Conservation (phyloP, 2,797 vertebrate genomes). For the Acanthis flammea region DNA sequence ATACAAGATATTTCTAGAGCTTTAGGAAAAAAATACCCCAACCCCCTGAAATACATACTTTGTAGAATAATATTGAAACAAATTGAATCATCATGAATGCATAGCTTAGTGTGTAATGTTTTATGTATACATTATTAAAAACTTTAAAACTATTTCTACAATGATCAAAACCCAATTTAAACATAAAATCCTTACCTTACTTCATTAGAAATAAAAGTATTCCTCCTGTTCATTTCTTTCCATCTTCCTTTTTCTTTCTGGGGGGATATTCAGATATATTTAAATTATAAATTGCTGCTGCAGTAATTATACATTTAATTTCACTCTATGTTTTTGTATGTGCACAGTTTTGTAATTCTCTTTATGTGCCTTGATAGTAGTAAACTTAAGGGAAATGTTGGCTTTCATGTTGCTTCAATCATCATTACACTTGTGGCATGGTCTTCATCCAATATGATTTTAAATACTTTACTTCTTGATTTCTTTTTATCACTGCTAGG, state of each 20-base stretch:
- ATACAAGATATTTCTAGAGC: background rate
- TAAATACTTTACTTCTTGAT: background rate
- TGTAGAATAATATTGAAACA: background rate
- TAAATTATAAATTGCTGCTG: background rate
- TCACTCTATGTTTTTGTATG: background rate
- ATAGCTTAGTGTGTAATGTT: background rate
- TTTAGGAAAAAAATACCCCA: background rate
- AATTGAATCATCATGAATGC: background rate
- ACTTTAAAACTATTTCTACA: background rate
- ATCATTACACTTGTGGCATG: background rate
- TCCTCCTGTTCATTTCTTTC: rapidly evolving
- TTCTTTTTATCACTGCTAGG: background rate
- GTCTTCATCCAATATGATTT: background rate
- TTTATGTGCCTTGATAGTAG: background rate
- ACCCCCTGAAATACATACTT: background rate
- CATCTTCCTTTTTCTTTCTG: background rate
- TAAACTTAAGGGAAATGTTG: background rate
- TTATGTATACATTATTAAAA: background rate
- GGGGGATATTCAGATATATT: background rate
- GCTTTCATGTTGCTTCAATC: background rate
- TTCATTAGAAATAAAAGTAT: background rate
- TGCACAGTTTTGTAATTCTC: background rate
- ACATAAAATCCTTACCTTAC: background rate
- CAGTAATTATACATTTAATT: background rate
- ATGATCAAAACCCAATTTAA: background rate